These are phyloP conservation scores for Limnephilus marmoratus DNA, from an alignment of 2,888 invertebrate genomes.

Conservation along the genomic window DNA sequence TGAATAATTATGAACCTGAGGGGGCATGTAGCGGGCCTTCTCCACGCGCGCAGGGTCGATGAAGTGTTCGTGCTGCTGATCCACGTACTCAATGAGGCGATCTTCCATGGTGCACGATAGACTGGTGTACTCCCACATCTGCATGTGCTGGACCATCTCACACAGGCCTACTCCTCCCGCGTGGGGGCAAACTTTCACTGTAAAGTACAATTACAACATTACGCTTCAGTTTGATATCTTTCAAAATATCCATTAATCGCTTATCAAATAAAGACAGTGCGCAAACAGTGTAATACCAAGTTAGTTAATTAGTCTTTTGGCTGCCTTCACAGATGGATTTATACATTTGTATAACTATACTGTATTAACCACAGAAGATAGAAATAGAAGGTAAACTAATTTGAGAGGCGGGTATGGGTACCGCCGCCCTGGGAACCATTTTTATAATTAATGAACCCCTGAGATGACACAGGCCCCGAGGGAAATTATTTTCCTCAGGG, in stretches of 20 bases:
- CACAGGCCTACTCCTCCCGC: conserved; percentile 96
- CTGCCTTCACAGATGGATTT: neutral
- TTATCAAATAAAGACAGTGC: neutral
- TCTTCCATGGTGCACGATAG: conserved; percentile 84
- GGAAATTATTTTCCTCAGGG: too few species aligned
- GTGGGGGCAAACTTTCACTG: conserved; percentile 87
- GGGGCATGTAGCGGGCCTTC: conserved; percentile 85
- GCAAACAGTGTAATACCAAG: neutral
- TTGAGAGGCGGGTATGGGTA: too few species aligned
- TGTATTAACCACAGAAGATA: too few species aligned
- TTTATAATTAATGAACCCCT: too few species aligned
- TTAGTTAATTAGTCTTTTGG: neutral
- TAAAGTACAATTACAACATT: neutral
- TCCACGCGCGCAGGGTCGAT: conserved; percentile 83
- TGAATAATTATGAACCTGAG: conserved; percentile 76
- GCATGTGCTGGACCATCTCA: conserved; percentile 95
- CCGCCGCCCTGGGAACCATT: too few species aligned
- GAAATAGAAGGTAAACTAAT: too few species aligned
- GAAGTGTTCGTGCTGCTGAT: conserved; percentile 95
- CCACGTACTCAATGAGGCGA: conserved; percentile 90
- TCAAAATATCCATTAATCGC: neutral
- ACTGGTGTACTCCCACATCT: conserved; percentile 91
- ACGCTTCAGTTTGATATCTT: neutral
- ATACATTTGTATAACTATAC: neutral
- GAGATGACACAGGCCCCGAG: too few species aligned